Conservation (phyloP, 2,888 invertebrate genomes). For the Drosophila ustulata region DNA sequence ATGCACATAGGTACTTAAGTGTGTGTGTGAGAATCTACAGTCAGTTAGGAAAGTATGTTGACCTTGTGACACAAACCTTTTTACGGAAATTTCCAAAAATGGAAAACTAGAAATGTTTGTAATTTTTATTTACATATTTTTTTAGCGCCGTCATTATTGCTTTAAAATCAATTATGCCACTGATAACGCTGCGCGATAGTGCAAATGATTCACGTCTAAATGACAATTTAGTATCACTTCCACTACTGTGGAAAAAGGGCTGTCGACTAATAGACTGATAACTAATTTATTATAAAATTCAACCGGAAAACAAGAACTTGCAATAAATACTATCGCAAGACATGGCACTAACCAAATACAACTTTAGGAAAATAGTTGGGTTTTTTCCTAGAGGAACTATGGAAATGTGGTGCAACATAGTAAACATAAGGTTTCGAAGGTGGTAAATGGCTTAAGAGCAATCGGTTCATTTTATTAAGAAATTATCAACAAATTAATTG, state of each 20-base stretch:
- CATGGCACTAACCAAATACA: not conserved
- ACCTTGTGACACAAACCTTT: conserved; percentile 12
- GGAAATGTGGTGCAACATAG: no score
- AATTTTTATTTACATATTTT: not conserved
- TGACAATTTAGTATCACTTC: not conserved
- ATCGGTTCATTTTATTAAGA: no score
- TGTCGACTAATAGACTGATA: not conserved
- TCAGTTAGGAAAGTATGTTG: conserved; percentile 15
- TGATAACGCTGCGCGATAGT: not conserved
- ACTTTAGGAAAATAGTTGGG: no score
- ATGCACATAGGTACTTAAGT: conserved; percentile 7
- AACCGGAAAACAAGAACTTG: not conserved
- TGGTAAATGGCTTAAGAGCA: no score
- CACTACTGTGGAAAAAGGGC: not conserved
- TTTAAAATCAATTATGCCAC: not conserved
- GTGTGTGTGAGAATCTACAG: conserved; percentile 16
- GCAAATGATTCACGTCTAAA: not conserved
- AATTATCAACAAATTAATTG: no score
- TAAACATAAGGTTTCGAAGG: no score
- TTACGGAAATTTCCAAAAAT: not conserved
- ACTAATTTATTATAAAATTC: conserved; percentile 1
- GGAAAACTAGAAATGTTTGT: not conserved
- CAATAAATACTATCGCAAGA: not conserved
- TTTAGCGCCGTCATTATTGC: not conserved
- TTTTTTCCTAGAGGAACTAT: no score